Conservation (phyloP, 1,140 invertebrate genomes). For the Sitobion miscanthi region DNA sequence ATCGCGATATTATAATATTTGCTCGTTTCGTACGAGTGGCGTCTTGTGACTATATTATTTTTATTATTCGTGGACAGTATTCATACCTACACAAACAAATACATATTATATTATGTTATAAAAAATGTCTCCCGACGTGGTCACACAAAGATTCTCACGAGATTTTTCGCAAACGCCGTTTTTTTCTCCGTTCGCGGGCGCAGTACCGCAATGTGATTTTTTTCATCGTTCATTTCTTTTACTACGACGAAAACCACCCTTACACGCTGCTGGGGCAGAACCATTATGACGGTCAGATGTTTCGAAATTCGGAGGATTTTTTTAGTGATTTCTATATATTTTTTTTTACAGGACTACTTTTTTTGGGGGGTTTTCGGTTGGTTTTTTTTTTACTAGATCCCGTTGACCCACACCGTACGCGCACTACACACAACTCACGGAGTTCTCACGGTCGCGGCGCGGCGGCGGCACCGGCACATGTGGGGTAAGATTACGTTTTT, state of each 20-base stretch:
- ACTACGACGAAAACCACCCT: not conserved
- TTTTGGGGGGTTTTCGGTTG: not conserved
- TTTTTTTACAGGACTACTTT: not conserved
- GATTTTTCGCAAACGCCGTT: constrained; percentile 4
- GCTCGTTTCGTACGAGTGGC: not conserved
- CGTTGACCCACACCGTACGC: constrained; percentile 4
- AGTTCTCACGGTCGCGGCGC: constrained; percentile 21
- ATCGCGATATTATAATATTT: not conserved
- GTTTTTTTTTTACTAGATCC: constrained; percentile 30
- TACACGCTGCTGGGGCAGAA: not conserved
- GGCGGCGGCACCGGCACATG: not conserved
- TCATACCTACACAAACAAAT: too few relatives aligned
- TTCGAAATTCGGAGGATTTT: constrained; percentile 36
- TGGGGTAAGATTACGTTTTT: constrained; percentile 43
- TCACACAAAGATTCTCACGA: constrained; percentile 28
- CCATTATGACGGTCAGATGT: constrained; percentile 33
- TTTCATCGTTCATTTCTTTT: not conserved
- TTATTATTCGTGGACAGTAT: not conserved
- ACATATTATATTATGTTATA: not conserved
- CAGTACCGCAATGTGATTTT: constrained; percentile 31
- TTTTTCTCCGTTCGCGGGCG: not conserved
- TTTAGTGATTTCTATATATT: not conserved
- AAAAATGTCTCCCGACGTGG: not conserved
- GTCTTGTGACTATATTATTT: not conserved
- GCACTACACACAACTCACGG: not conserved